Conservation (phyloP, 2,113 vertebrate genomes). For the Chloropsis cyanopogon region DNA sequence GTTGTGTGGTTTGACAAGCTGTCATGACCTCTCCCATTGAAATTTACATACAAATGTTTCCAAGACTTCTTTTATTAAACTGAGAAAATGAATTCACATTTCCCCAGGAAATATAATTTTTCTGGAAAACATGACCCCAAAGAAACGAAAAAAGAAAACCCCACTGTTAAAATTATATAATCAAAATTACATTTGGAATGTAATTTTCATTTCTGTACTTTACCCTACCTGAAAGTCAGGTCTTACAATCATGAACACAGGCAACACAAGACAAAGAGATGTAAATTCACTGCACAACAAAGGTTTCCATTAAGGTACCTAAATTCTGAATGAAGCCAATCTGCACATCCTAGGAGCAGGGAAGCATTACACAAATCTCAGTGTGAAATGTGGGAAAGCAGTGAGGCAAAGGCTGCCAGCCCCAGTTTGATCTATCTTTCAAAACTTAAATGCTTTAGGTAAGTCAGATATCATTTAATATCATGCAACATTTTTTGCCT, state of each 20-base stretch:
- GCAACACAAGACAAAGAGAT: not conserved
- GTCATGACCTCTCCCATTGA: slow-evolving; percentile 9
- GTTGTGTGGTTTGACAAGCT: not conserved
- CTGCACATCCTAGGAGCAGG: accelerated
- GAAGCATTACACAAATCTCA: not conserved
- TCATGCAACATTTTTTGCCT: not conserved
- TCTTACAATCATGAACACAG: not conserved
- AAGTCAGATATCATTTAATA: not conserved
- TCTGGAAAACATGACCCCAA: not conserved
- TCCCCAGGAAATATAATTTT: not conserved
- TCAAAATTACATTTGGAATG: not conserved
- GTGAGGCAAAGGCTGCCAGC: not conserved
- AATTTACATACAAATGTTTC: not conserved
- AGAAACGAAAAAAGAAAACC: not conserved
- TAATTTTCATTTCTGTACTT: not conserved
- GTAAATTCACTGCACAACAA: not conserved
- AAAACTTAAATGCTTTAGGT: not conserved
- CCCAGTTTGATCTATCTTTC: not conserved
- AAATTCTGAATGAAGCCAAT: not conserved
- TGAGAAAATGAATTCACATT: not conserved
- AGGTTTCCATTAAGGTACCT: not conserved
- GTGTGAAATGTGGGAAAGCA: not conserved
- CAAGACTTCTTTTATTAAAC: not conserved
- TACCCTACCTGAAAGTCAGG: not conserved
- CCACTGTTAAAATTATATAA: not conserved